Evolutionary conservation across 2,888 invertebrate genomes (phyloP), one percentile per base, ranked within the genome.

Genomic region (Ochropleura leucogaster): DNA sequence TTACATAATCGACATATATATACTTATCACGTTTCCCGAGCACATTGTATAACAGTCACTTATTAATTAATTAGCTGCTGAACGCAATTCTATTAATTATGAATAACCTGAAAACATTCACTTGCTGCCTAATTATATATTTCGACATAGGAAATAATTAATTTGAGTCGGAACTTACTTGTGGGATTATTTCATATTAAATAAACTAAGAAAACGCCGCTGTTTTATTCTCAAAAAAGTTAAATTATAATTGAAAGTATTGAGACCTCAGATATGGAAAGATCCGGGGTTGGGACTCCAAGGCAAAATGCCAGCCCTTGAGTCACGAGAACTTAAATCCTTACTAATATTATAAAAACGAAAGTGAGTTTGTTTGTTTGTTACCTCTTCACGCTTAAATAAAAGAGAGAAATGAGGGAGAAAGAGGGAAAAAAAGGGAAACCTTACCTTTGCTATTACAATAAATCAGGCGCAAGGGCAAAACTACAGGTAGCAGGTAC

Each of bases 61-160:
- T 46, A n/a, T 59, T 62, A 57, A 51, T 44, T 80, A 85, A 87
- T 87, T 87, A 87, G 83, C 40, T 20, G 66, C 77, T 80, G 78
- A 76, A 74, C 76, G 30, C 60, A 68, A 80, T 85, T 74, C 72
- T 65, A 85, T 79, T 85, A 81, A 85, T 85, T 85, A 86, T 70
- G 81, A 80, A 74, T 83, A 67, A 77, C 72, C 84, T 80, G 80
- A 74, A 78, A 83, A 79, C 85, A 72, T 86, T 82, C 77, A 85
- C 85, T 74, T 62, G 42, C 64, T 49, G 57, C 77, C 72, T 75
- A 81, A 78, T 77, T 82, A 72, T 73, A 71, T 70, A 80, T 86
- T 87, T 84, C 82, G 46, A 80, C 85, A 84, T 67, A 77, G 86
- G 86, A 86, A 85, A 87, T 64, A 84, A 86, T 87, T 87, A 86